Base-by-base conservation (phyloP, 2,113 vertebrate species). In the Gadus chalcogrammus region DNA sequence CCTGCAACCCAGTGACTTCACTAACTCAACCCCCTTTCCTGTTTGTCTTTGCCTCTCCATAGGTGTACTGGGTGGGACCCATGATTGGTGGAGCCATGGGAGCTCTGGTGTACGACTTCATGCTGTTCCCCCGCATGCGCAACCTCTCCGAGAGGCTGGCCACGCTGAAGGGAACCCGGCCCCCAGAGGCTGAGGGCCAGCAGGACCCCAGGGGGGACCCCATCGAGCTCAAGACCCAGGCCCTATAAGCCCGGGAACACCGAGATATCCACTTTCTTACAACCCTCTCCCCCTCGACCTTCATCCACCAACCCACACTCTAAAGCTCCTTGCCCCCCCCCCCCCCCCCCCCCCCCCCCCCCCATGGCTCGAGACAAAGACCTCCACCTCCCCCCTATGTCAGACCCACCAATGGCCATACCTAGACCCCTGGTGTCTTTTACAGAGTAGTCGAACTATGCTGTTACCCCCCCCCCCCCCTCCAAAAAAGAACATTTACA, bases 11-110 rank as follows among this genome's bases (percentile, higher is more conserved):
- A 58, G 5, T n/a, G 15, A 58, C 55, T 58, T 5, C 55, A 17
- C 55, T 58, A 58, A 58, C 18, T 60, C 42, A 12, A 7, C 12
- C 42, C 42, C 8, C 11, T 1, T 48, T 9, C 12, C 42, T 48
- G 42, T 48, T 48, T 13, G 42, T 48, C 11, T 48, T 1, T 48
- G 42, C 42, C 42, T 48, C 42, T 12, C 42, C 42, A 48, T 85
- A 97, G 96, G 95, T 98, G 58, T 98, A 94, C 88, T 97, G 96
- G 96, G 94, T 96, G 52, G 96, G 95, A 53, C 95, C 96, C 5
- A 90, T 97, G 90, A 94, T 96, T 52, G 96, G 96, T 3, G 94
- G 91, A 0, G 93, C 91, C 61, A 77, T 97, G 77, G 95, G 93
- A 3, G 93, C 93, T 67, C 87, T 97, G 81, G 81, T 97, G 20